Evolutionary conservation across 2,888 invertebrate species (phyloP), one percentile per base, ranked within the genome.

Genomic region (Dryocosmus kuriphilus): DNA sequence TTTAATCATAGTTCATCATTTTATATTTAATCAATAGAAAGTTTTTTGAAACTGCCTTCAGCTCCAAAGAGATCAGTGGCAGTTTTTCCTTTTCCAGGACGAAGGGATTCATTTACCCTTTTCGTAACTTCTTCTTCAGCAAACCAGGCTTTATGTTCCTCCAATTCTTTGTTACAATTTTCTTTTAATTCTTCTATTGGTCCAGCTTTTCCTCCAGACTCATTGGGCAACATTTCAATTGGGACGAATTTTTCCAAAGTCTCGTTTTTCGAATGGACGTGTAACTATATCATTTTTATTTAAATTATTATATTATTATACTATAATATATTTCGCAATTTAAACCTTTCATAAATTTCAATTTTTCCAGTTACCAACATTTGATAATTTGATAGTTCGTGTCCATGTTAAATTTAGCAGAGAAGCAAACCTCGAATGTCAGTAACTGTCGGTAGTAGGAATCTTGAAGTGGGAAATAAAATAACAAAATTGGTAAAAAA

Each of bases 1-100:
- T n/a, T n/a, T n/a, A n/a, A n/a, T n/a, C n/a, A n/a, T n/a, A n/a
- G n/a, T n/a, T n/a, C n/a, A n/a, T n/a, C n/a, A n/a, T n/a, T n/a
- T n/a, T n/a, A n/a, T n/a, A n/a, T n/a, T 71, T 41, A 83, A 81
- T 83, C 83, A 60, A 83, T 80, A 0, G 78, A 80, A 16, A 83
- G 57, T 76, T 81, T 81, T 41, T 80, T 83, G 61, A 96, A 96
- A 87, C 94, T 95, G 24, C 96, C 96, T 85, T 95, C 95, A 7
- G 95, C 93, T 41, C 95, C 95, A 83, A 95, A 92, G 8, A 94
- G 90, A 81, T 94, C 94, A 0, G 94, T 93, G 0, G 92, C 93
- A 78, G 93, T 93, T 89, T 94, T 94, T 65, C 94, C 93, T 83
- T 95, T 95, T 27, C 95, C 95, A 0, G 94, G 93, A 55, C 96